phyloP scores from a whole-genome alignment of 2,113 vertebrate species.

The Canis aureus region DNA sequence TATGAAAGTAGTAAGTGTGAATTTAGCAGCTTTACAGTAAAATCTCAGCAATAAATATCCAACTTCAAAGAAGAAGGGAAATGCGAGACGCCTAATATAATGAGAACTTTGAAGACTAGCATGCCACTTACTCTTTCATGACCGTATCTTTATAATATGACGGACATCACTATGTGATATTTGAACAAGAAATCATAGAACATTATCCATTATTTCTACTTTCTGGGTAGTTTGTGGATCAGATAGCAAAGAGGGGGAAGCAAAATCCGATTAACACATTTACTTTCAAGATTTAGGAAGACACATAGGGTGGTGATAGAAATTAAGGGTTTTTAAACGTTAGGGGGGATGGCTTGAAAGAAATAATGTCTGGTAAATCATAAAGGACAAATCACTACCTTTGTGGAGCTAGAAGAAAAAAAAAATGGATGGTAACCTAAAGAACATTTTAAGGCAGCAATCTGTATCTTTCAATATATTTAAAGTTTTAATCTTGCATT shows the following conservation, averaged over 20 bases:
- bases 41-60: constrained; percentile 39
- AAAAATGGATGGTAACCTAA: neutral
- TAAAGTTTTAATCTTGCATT: constrained; percentile 62
- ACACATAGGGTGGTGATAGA: neutral
- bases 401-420: neutral
- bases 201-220: neutral
- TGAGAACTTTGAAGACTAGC: neutral
- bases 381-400: constrained; percentile 27
- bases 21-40: constrained; percentile 32
- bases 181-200: constrained; percentile 15
- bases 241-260: neutral
- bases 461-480: constrained; percentile 54
- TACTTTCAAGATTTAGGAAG: neutral
- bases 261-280: constrained; percentile 20
- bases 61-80: neutral
- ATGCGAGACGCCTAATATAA: neutral
- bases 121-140: neutral
- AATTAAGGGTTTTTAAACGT: neutral
- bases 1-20: constrained; percentile 38
- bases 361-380: neutral
- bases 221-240: neutral
- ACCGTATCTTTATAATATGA: neutral
- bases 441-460: constrained; percentile 62
- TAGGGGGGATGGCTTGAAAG: neutral
- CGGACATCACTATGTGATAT: neutral